phyloP scores from a whole-genome alignment of 2,113 vertebrate species.

The Holacanthus passer region DNA sequence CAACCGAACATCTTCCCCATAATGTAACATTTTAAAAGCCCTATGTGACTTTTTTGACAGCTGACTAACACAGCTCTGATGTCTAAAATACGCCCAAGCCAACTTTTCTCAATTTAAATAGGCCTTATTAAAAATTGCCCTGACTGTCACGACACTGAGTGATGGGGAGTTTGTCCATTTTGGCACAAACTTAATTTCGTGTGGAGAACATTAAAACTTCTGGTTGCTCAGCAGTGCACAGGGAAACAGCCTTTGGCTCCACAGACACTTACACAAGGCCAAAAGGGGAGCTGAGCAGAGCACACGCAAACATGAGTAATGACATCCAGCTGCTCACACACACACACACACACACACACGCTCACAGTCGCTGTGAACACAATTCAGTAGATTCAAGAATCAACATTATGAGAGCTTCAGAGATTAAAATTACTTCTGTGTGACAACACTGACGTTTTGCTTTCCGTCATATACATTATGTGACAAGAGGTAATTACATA shows the following conservation, averaged over 20 bases:
- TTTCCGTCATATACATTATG: background rate
- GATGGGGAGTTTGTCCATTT: slow-evolving; percentile 56
- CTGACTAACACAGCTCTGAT: slow-evolving; percentile 1
- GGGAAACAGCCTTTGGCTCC: slow-evolving; percentile 62
- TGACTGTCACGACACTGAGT: slow-evolving; percentile 33
- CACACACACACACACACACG: slow-evolving; percentile 10
- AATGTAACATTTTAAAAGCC: background rate
- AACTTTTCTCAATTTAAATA: background rate
- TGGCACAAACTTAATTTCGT: slow-evolving; percentile 44
- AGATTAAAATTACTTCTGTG: no score
- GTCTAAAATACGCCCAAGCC: slow-evolving; percentile 21
- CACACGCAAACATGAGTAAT: slow-evolving; percentile 70
- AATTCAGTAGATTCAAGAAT: slow-evolving; percentile 36
- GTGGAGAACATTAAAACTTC: slow-evolving; percentile 62
- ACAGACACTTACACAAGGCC: slow-evolving; percentile 67
- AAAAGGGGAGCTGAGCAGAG: slow-evolving; percentile 61
- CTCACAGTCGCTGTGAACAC: slow-evolving; percentile 17
- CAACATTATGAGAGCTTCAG: slow-evolving; percentile 6
- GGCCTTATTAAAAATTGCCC: background rate
- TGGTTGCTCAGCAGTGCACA: slow-evolving; percentile 65
- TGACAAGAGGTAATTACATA: background rate
- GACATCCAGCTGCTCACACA: slow-evolving; percentile 72
- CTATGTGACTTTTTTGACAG: slow-evolving; percentile 1
- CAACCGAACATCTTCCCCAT: background rate
- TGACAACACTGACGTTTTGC: background rate